Percentiles rank a stretch among this genome's conserved stretches.
These are phyloP conservation scores for Pangasius larnaudii DNA, from an alignment of 2,797 vertebrate genomes.

Conservation along the genomic window DNA sequence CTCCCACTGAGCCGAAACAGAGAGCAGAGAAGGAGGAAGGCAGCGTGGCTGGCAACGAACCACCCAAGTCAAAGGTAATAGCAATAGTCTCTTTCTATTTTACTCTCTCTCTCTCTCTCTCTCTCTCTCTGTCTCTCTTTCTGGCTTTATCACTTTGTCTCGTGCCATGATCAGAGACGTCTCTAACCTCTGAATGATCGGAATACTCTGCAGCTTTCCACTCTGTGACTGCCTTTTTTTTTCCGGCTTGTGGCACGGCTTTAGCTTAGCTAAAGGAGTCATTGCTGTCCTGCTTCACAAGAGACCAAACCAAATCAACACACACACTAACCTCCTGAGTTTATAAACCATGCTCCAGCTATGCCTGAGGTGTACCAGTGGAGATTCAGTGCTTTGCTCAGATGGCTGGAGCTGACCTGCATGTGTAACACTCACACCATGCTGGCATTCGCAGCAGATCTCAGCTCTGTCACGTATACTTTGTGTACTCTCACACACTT, in stretches of 20 bases:
- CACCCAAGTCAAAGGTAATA: constrained; percentile 68
- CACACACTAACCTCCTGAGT: background rate
- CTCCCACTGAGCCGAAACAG: constrained; percentile 63
- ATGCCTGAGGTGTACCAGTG: background rate
- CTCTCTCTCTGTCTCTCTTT: background rate
- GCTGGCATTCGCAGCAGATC: background rate
- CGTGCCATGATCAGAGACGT: constrained; percentile 22
- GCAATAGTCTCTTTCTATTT: background rate
- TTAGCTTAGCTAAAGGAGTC: constrained; percentile 2
- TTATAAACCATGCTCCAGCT: background rate
- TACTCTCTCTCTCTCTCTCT: background rate
- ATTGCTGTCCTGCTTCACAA: constrained; percentile 22
- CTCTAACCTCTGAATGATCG: background rate
- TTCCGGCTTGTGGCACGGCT: constrained; percentile 22
- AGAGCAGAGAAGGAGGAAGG: constrained; percentile 66
- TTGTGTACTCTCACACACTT: background rate
- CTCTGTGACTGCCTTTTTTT: background rate
- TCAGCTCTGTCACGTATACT: background rate
- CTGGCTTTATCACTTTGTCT: constrained; percentile 4
- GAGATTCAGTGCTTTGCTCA: background rate
- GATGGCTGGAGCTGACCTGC: background rate
- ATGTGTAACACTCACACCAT: background rate
- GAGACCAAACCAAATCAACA: background rate
- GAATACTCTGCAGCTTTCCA: constrained; percentile 5
- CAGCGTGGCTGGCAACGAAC: constrained; percentile 34